Evolutionary conservation across 2,888 invertebrate species (phyloP).

Genomic region (Pammene fasciana): DNA sequence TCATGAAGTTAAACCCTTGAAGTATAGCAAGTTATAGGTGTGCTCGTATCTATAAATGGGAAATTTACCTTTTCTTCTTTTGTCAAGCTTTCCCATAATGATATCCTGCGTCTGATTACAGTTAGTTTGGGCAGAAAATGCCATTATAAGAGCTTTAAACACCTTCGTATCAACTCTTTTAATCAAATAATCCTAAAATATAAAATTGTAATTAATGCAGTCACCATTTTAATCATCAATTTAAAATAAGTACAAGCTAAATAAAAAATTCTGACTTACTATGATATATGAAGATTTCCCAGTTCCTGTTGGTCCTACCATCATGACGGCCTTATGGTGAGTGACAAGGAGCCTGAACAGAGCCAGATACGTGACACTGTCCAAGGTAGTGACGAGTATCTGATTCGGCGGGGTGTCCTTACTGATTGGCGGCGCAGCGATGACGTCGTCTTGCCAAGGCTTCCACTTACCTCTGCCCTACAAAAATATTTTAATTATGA

Average conservation of each 20-base stretch:
- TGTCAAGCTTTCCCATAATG: slow-evolving; percentile 96
- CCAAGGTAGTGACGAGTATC: slow-evolving; percentile 96
- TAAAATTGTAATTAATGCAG: background rate
- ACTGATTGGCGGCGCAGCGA: slow-evolving; percentile 89
- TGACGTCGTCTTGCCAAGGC: slow-evolving; percentile 93
- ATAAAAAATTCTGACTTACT: slow-evolving; percentile 67
- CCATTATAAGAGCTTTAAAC: slow-evolving; percentile 93
- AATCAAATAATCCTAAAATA: slow-evolving; percentile 88
- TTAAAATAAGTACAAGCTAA: background rate
- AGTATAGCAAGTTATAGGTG: background rate
- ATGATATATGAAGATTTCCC: slow-evolving; percentile 96
- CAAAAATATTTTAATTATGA: slow-evolving; percentile 4
- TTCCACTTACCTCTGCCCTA: slow-evolving; percentile 97
- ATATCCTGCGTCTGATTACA: slow-evolving; percentile 97
- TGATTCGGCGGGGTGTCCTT: slow-evolving; percentile 96
- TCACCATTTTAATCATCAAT: background rate
- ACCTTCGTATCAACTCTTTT: slow-evolving; percentile 90
- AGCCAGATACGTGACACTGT: slow-evolving; percentile 93
- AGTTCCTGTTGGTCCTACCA: slow-evolving; percentile 97
- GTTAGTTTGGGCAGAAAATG: slow-evolving; percentile 96
- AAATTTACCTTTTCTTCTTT: slow-evolving; percentile 89
- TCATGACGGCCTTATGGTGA: slow-evolving; percentile 92
- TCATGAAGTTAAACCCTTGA: background rate
- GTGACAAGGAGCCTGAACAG: slow-evolving; percentile 90
- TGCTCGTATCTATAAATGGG: background rate